Evolutionary conservation across 2,797 vertebrate genomes (phyloP).

Genomic region (Cossypha caffra): DNA sequence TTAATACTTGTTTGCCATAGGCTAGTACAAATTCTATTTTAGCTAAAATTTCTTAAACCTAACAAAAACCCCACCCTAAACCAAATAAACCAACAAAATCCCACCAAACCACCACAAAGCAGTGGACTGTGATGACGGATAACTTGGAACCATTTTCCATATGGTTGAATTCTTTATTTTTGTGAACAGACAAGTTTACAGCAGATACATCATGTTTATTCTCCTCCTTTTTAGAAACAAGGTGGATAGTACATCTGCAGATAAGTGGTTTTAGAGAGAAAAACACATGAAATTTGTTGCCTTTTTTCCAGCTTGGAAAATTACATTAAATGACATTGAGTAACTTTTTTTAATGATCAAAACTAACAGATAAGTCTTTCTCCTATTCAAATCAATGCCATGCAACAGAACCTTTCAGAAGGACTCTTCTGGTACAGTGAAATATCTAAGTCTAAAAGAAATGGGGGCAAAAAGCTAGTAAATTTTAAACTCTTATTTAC

Average conservation of each 20-base stretch:
- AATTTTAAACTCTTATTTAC: background rate
- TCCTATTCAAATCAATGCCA: background rate
- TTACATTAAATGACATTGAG: background rate
- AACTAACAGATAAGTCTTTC: background rate
- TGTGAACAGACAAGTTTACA: background rate
- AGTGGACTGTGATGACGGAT: background rate
- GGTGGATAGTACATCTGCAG: background rate
- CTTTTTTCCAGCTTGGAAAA: background rate
- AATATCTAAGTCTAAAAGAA: background rate
- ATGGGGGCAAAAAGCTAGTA: fast-evolving
- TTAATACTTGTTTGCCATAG: background rate
- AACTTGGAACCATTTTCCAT: background rate
- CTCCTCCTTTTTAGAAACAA: background rate
- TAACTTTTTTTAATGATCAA: background rate
- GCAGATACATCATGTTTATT: background rate
- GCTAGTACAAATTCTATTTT: background rate
- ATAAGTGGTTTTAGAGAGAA: background rate
- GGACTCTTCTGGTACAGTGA: background rate
- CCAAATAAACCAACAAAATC: background rate
- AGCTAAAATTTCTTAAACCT: background rate
- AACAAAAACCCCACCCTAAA: fast-evolving
- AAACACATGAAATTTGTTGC: background rate
- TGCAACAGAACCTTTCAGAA: background rate
- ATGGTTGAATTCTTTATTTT: background rate
- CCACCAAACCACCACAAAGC: background rate